Evolutionary conservation across 2,888 invertebrate genomes (phyloP), one percentile per base, ranked within the genome.

Genomic region (Athrips mouffetella): DNA sequence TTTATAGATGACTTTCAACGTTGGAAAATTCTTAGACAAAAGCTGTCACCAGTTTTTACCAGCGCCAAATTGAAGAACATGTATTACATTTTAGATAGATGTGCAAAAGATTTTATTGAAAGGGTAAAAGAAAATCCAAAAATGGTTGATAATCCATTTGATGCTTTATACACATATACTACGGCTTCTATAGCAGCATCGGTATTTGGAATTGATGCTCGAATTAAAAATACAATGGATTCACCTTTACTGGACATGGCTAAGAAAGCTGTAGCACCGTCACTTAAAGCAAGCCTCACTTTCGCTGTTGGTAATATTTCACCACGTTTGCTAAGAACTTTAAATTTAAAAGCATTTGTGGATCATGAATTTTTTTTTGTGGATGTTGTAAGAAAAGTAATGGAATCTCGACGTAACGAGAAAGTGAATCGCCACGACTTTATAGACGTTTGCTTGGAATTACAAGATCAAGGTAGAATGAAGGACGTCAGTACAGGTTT

Each of bases 191-290:
- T 85, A 21, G 79, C 73, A 3, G 76, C 83, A 1, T 69, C 82
- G 5, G 73, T 88, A 0, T 88, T 89, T 51, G 89, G 89, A 0
- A 73, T 89, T 10, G 79, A 83, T 39, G 72, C 76, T 5, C 60
- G 71, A 30, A 62, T 65, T 1, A 63, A 71, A 5, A 79, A 68
- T 39, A 67, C 73, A 0, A 76, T 83, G 75, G 65, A 85, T 27
- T 84, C 69, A 2, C 80, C 75, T 20, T 84, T 78, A 44, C 51
- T 72, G 20, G 65, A 76, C 0, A 76, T 78, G 74, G 65, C 69
- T 25, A 66, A 68, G 67, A 72, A 71, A 51, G 52, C 66, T 10
- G 41, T 66, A 2, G 49, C 60, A 39, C 70, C 75, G 6, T 52
- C 68, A 0, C 29, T 65, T 0, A 52, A 50, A 16, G 39, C 48